A percentile compares a stretch with the other conserved stretches of the same genome.
These are phyloP conservation scores for Tiphia femorata DNA, from an alignment of 2,888 invertebrate genomes.

Conservation along the genomic window DNA sequence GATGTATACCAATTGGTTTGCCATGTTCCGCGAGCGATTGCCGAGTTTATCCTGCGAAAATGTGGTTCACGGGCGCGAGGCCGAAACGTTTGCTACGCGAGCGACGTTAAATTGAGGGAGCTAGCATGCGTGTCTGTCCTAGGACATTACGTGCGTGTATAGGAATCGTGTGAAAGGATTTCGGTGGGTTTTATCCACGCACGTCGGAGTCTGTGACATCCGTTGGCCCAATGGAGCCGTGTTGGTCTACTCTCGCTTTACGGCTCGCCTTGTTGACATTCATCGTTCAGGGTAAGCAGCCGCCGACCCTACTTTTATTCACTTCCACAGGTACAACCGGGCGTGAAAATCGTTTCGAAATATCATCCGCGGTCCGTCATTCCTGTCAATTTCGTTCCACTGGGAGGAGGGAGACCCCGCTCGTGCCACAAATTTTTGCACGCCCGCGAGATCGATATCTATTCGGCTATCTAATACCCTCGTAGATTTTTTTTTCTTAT, in stretches of 20 bases:
- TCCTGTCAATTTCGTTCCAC: too few relatives aligned
- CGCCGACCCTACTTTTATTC: background rate
- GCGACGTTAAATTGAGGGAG: conserved; percentile 29
- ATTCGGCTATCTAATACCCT: too few relatives aligned
- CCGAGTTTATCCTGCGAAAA: conserved; percentile 29
- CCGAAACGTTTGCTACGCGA: conserved; percentile 29
- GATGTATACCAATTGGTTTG: conserved; percentile 39
- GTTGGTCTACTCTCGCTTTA: conserved; percentile 44
- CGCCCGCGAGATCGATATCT: too few relatives aligned
- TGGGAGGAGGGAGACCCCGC: too few relatives aligned
- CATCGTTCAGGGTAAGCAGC: conserved; percentile 44
- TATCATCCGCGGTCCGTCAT: too few relatives aligned
- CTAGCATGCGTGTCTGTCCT: conserved; percentile 38
- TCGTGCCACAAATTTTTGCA: too few relatives aligned
- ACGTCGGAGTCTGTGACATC: conserved; percentile 52
- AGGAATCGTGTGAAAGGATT: conserved; percentile 30
- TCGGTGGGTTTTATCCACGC: conserved; percentile 33
- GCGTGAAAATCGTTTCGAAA: too few relatives aligned
- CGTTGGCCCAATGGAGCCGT: conserved; percentile 51
- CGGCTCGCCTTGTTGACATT: conserved; percentile 52
- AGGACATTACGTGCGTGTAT: conserved; percentile 42
- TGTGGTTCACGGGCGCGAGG: conserved; percentile 35
- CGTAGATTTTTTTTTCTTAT: too few relatives aligned
- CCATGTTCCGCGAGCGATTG: conserved; percentile 33
- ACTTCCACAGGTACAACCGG: too few relatives aligned